Base-by-base conservation (phyloP, 2,113 vertebrate species). In the Cebidichthys violaceus region DNA sequence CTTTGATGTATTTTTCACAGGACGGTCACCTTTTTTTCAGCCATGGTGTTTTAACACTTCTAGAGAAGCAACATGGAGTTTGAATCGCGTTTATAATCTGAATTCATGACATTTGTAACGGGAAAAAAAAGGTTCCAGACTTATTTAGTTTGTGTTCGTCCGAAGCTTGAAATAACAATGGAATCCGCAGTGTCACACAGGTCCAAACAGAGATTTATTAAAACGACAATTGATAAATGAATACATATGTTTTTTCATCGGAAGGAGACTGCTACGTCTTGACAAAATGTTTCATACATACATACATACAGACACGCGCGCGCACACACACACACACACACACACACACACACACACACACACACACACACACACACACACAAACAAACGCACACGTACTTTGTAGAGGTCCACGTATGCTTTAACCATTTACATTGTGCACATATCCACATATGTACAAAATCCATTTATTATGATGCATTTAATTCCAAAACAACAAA, bases 391-490 rank as follows among this genome's bases (percentile, higher is more conserved):
- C 72, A 84, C 75, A 83, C 72, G 74, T 76, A 73, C 43, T 87
- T 77, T 81, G 54, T 55, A 86, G 84, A 89, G 85, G 86, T 89
- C 88, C 85, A 91, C 82, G 37, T 84, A 79, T 75, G 33, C 70
- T 86, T 81, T 52, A 82, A 92, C 86, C 81, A 90, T 93, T 90
- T 90, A 92, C 91, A 90, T 87, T 92, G 90, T 91, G 85, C 88
- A 87, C 88, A 70, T 92, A 91, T 93, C 77, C 88, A 92, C 91
- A 91, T 94, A 91, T 94, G 37, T 94, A 93, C 92, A 94, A 84
- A 86, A 86, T 81, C 64, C 59, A 86, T 85, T 75, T 90, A 70
- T 77, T 83, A 84, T 89, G 52, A 79, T 83, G 92, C 87, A 93
- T 79, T 89, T 87, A 81, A 79, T 89, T 89, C 54, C 65, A 83